Evolutionary conservation across 2,113 vertebrate genomes (phyloP), one percentile per base, ranked within the genome.

Genomic region (Seriola rivoliana): DNA sequence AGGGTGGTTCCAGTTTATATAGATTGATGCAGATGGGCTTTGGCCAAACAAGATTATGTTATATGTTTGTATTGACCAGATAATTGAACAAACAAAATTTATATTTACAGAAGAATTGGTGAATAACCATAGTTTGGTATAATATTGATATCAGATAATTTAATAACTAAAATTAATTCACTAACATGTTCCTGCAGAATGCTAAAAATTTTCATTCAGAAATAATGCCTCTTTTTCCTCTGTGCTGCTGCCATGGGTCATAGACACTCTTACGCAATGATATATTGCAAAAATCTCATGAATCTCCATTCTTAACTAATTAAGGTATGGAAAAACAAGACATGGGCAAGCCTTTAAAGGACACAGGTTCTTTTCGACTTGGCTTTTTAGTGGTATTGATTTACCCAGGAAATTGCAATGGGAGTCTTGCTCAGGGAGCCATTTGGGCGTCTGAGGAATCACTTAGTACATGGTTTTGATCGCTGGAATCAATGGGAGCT

Each of bases 401-500:
- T 95, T 92, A 91, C 88, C 85, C 93, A 95, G 94, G 96, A 97
- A 96, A 97, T 95, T 94, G 93, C 91, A 87, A 92, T 85, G 85
- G 86, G 89, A 93, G 87, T 94, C 91, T 91, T 94, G 93, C 92
- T 95, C 92, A 67, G 93, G 95, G 95, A 96, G 95, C 95, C 95
- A 96, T 96, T 96, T 96, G 94, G 93, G 90, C 85, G 89, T 96
- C 95, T 96, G 94, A 95, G 91, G 94, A 95, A 96, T 95, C 96
- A 96, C 94, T 96, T 96, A 95, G 93, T 91, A 91, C 93, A 91
- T 91, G 90, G 88, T 93, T 57, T 94, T 94, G 91, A 92, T 93
- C 88, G 86, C 84, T 80, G 84, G 89, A 71, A 96, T 96, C 95
- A 95, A 96, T 96, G 88, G 68, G 74, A 82, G 78, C 89, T 91